Evolutionary conservation across 2,113 vertebrate genomes (phyloP).

Genomic region (Tretioscincus oriximinensis): DNA sequence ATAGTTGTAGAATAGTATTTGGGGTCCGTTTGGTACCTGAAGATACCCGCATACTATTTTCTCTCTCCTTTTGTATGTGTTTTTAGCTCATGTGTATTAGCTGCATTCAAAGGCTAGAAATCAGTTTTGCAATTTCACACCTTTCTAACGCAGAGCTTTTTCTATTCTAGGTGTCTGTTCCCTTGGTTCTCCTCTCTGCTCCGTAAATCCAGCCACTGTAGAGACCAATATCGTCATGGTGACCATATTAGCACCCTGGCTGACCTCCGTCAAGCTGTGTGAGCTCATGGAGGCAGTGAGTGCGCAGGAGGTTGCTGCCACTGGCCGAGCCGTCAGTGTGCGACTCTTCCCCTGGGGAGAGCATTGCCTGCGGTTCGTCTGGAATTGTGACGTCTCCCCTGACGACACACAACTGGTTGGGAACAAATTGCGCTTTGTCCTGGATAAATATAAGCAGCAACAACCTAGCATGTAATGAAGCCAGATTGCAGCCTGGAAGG

Average conservation of each 20-base stretch:
- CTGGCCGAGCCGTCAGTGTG: slow-evolving; percentile 65
- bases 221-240: slow-evolving; percentile 84
- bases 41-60: not conserved
- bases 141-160: not conserved
- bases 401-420: slow-evolving; percentile 74
- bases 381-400: slow-evolving; percentile 76
- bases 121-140: not conserved
- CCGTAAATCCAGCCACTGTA: slow-evolving; percentile 61
- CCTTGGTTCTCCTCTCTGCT: slow-evolving; percentile 69
- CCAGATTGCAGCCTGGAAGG: not conserved
- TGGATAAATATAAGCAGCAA: slow-evolving; percentile 46
- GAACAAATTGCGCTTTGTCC: slow-evolving; percentile 78
- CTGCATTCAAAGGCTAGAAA: no score
- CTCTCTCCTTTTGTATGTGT: not conserved
- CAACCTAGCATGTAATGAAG: fast-evolving
- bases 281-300: slow-evolving; percentile 65
- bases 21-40: not conserved
- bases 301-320: slow-evolving; percentile 63
- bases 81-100: no score
- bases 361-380: slow-evolving; percentile 64
- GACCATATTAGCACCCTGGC: slow-evolving; percentile 21
- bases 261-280: slow-evolving; percentile 73
- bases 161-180: slow-evolving; percentile 49
- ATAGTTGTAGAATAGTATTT: not conserved
- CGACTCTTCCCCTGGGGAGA: slow-evolving; percentile 74